Conservation (phyloP, 2,113 vertebrate genomes). For the Bostrychus sinensis region DNA sequence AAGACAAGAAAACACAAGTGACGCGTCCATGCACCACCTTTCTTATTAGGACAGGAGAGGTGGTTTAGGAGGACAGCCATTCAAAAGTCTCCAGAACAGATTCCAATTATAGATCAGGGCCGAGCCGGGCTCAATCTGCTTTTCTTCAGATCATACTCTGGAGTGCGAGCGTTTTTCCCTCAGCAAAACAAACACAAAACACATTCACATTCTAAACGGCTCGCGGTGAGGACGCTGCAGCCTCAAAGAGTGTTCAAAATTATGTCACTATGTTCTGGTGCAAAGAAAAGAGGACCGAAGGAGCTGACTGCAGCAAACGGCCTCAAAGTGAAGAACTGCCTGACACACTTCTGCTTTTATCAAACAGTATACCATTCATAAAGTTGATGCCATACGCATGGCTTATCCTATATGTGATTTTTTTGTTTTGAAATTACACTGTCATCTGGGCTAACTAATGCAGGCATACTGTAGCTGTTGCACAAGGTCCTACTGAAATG, state of each 20-base stretch:
- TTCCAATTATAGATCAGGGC: slow-evolving; percentile 86
- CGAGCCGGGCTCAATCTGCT: slow-evolving; percentile 77
- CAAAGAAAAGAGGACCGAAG: slow-evolving; percentile 18
- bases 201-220: slow-evolving; percentile 61
- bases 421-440: background rate
- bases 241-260: slow-evolving; percentile 53
- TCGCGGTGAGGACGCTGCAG: slow-evolving; percentile 41
- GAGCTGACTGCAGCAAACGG: slow-evolving; percentile 23
- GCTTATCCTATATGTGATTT: slow-evolving; percentile 18
- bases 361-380: background rate
- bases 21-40: slow-evolving; percentile 55
- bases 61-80: slow-evolving; percentile 57
- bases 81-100: slow-evolving; percentile 78
- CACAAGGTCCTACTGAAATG: no score
- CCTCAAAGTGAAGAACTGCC: slow-evolving; percentile 61
- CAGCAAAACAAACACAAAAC: slow-evolving; percentile 82
- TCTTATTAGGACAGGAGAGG: slow-evolving; percentile 64
- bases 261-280: slow-evolving; percentile 57
- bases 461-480: background rate
- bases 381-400: slow-evolving; percentile 29
- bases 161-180: slow-evolving; percentile 71
- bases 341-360: slow-evolving; percentile 56
- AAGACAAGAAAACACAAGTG: slow-evolving; percentile 29
- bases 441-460: background rate
- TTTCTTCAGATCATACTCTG: slow-evolving; percentile 80